Conservation (phyloP, 2,797 vertebrate genomes). For the Eospalax fontanierii region DNA sequence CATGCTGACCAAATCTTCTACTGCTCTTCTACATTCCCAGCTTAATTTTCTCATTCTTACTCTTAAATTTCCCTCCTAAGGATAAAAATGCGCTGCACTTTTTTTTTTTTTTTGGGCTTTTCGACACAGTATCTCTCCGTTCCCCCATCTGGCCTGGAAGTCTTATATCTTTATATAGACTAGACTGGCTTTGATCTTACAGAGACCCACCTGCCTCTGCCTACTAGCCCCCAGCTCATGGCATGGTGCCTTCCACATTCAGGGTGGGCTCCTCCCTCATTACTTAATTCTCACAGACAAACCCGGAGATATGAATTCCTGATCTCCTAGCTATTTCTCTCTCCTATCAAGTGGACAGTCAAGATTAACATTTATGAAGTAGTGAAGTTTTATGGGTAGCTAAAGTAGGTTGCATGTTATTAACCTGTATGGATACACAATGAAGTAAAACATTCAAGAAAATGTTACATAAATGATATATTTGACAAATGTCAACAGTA, state of each 20-base stretch:
- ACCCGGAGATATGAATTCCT: not conserved
- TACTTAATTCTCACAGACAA: not conserved
- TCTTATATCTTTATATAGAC: too few species aligned
- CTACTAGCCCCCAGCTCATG: not conserved
- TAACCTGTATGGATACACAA: conserved; percentile 17
- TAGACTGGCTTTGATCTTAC: too few species aligned
- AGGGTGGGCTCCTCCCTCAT: not conserved
- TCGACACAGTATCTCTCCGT: too few species aligned
- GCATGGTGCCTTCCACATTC: not conserved
- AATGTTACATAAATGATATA: conserved; percentile 25
- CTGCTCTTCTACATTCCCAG: not conserved
- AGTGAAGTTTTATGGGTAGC: conserved; percentile 58
- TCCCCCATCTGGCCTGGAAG: too few species aligned
- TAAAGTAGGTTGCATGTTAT: conserved; percentile 52
- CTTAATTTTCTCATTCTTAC: conserved; percentile 16
- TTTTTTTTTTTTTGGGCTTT: not conserved
- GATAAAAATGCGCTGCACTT: conserved; percentile 32
- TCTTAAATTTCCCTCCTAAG: not conserved
- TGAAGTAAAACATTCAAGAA: conserved; percentile 54
- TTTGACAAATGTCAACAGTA: conserved; percentile 53
- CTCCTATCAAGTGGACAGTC: conserved; percentile 15
- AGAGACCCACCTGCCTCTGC: not conserved
- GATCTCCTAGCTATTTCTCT: conserved; percentile 14
- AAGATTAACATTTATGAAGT: conserved; percentile 14
- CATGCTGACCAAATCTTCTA: not conserved